These are phyloP conservation scores for Lasioglossum villosulum DNA, from an alignment of 2,888 invertebrate genomes.

Conservation along the genomic window DNA sequence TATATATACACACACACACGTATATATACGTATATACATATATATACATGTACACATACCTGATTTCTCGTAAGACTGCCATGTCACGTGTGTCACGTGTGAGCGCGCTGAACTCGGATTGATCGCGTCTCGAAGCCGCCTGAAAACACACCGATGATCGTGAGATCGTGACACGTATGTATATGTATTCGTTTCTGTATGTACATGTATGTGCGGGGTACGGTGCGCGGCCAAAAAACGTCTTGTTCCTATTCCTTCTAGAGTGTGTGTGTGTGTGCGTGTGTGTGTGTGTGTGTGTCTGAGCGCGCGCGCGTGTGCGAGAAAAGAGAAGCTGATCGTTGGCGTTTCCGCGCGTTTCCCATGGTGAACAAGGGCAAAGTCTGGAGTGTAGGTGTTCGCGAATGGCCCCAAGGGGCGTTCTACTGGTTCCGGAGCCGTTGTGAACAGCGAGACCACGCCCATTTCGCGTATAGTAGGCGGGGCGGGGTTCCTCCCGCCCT, in stretches of 20 bases:
- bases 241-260: constrained; percentile 82
- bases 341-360: constrained; percentile 2
- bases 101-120: constrained; percentile 50
- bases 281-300: constrained; percentile 35
- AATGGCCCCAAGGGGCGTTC: not conserved
- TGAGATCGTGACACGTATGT: constrained; percentile 52
- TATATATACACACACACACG: constrained; percentile 28
- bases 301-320: constrained; percentile 13
- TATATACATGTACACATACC: constrained; percentile 56
- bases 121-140: constrained; percentile 42
- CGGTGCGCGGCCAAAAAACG: constrained; percentile 69
- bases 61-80: constrained; percentile 70
- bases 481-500: not conserved
- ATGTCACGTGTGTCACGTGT: constrained; percentile 65
- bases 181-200: constrained; percentile 3
- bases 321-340: constrained; percentile 52
- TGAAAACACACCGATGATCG: constrained; percentile 20
- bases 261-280: constrained; percentile 64
- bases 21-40: constrained; percentile 29
- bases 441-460: not conserved
- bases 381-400: not conserved
- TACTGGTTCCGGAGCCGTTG: not conserved
- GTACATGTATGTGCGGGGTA: constrained; percentile 50
- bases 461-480: not conserved
- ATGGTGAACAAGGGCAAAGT: not conserved